phyloP scores from a whole-genome alignment of 2,888 invertebrate species.

The Carterocephalus palaemon region DNA sequence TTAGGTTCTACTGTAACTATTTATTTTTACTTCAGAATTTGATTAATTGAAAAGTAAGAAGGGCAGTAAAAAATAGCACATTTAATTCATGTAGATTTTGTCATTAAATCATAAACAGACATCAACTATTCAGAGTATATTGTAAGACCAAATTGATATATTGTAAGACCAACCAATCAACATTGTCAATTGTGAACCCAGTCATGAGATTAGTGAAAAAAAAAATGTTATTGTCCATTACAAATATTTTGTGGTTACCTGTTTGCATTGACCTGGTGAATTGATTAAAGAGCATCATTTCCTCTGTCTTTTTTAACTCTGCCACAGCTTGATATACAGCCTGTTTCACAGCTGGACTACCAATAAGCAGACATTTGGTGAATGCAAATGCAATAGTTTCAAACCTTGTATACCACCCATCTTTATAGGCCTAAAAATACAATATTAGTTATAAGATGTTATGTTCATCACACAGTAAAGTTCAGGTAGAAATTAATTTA shows the following conservation, averaged over 20 bases:
- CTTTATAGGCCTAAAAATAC: conserved; percentile 65
- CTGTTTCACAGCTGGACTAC: conserved; percentile 61
- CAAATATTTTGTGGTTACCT: conserved; percentile 41
- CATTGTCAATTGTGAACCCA: too few species aligned
- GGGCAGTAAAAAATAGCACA: too few species aligned
- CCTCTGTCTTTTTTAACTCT: conserved; percentile 80
- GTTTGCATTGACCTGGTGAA: conserved; percentile 74
- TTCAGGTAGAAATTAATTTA: too few species aligned
- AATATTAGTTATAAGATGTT: conserved; percentile 9
- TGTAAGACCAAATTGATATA: too few species aligned
- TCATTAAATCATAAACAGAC: too few species aligned
- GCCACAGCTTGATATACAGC: conserved; percentile 74
- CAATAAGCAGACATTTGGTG: conserved; percentile 76
- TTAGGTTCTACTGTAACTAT: too few species aligned
- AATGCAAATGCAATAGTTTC: conserved; percentile 82
- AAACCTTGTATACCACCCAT: conserved; percentile 71
- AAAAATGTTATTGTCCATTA: background rate
- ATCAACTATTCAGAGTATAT: too few species aligned
- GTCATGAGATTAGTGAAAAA: conserved; percentile 1
- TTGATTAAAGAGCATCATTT: conserved; percentile 81
- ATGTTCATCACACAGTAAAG: too few species aligned
- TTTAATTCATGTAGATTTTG: too few species aligned
- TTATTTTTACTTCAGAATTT: too few species aligned
- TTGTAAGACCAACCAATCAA: too few species aligned
- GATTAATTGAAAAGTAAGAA: too few species aligned